phyloP scores from a whole-genome alignment of 2,797 vertebrate genomes.

The Enteromius argenteus region DNA sequence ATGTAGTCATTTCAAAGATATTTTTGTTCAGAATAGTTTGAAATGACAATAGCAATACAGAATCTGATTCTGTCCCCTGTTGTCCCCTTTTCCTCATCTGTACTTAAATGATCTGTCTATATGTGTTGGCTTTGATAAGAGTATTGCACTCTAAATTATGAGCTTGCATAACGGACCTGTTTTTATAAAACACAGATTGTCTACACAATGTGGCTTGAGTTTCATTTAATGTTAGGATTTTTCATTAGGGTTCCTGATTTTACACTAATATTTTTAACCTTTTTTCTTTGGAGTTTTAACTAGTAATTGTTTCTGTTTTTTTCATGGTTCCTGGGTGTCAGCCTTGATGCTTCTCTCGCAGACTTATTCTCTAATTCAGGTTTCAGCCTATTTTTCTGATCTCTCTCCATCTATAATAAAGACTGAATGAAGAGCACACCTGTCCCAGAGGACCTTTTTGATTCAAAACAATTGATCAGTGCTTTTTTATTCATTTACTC shows the following conservation, averaged over 20 bases:
- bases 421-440: constrained; percentile 33
- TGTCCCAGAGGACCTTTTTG: constrained; percentile 21
- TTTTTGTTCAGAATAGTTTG: constrained; percentile 16
- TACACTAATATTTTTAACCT: constrained; percentile 22
- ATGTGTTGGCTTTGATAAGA: constrained; percentile 32
- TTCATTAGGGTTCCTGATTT: constrained; percentile 14
- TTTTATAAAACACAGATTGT: constrained; percentile 57
- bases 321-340: constrained; percentile 4
- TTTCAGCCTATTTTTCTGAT: constrained; percentile 27
- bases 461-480: constrained; percentile 2
- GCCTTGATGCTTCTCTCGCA: constrained; percentile 16
- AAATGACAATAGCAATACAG: constrained; percentile 59
- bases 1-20: constrained; percentile 26
- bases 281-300: constrained; percentile 14
- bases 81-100: constrained; percentile 20
- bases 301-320: constrained; percentile 34
- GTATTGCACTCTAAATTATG: constrained; percentile 20
- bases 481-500: neutral
- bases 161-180: constrained; percentile 40
- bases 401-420: constrained; percentile 55
- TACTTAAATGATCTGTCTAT: constrained; percentile 34
- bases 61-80: constrained; percentile 32
- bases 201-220: constrained; percentile 23
- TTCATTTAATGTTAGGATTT: constrained; percentile 14
- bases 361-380: constrained; percentile 27